phyloP scores from a whole-genome alignment of 1,140 invertebrate genomes.

The Eupeodes corollae region DNA sequence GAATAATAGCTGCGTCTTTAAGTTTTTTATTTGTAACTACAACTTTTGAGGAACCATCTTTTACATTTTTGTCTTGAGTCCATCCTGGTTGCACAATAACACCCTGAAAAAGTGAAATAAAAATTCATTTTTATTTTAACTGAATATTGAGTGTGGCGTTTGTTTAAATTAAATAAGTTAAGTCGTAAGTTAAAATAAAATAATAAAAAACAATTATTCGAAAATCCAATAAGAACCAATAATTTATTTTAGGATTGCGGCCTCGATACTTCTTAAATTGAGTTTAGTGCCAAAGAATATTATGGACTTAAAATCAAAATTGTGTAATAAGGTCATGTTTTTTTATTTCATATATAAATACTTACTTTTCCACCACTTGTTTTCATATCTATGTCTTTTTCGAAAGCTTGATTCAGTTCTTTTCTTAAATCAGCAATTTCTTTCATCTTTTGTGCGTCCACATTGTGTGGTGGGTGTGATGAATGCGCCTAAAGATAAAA shows the following conservation, averaged over 20 bases:
- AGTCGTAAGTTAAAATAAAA: no score
- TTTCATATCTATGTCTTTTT: slow-evolving; percentile 5
- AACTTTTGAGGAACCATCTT: slow-evolving; percentile 9
- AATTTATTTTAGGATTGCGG: background rate
- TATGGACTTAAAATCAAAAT: no score
- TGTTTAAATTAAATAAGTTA: slow-evolving; percentile 1
- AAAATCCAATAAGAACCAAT: no score
- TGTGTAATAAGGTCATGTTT: no score
- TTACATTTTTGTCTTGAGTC: slow-evolving; percentile 8
- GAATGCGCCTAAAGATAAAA: no score
- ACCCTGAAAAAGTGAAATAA: slow-evolving; percentile 7
- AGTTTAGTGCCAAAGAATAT: slow-evolving; percentile 4
- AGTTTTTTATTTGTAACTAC: slow-evolving; percentile 11
- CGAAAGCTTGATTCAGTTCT: slow-evolving; percentile 18
- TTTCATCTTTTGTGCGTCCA: slow-evolving; percentile 3
- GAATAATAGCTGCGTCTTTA: slow-evolving; percentile 10
- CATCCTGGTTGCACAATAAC: slow-evolving; percentile 24
- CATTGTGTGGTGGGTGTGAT: no score
- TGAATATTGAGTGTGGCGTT: background rate
- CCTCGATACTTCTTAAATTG: no score
- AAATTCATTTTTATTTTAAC: background rate
- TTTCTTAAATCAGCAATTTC: slow-evolving; percentile 22
- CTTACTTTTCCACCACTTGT: background rate
- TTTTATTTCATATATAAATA: no score
- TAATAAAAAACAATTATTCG: no score